Percentiles rank a stretch among this genome's conserved stretches.
phyloP scores from a whole-genome alignment of 2,797 vertebrate genomes.

The Lithobates pipiens region DNA sequence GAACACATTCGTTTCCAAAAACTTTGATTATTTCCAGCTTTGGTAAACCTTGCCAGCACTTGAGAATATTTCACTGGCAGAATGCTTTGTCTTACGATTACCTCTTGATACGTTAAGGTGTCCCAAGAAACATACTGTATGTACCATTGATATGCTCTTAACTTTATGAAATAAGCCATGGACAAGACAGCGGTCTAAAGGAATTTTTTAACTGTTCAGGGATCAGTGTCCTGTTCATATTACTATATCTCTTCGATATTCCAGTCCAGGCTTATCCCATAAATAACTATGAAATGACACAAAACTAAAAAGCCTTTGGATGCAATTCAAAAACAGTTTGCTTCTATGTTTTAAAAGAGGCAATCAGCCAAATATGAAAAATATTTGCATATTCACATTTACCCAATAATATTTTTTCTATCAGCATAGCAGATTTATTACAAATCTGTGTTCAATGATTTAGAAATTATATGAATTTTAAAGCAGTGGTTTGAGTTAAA shows the following conservation, averaged over 20 bases:
- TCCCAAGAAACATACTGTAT: not conserved
- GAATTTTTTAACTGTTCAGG: not conserved
- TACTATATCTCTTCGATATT: not conserved
- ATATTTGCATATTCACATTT: not conserved
- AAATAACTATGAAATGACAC: not conserved
- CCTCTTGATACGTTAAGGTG: not conserved
- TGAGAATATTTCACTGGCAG: conserved; percentile 30
- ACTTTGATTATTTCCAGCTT: conserved; percentile 45
- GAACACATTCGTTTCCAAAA: conserved; percentile 7
- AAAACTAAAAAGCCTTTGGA: not conserved
- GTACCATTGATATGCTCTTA: not conserved
- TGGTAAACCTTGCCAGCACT: conserved; percentile 12
- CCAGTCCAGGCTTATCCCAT: not conserved
- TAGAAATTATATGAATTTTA: too few species aligned
- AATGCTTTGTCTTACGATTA: conserved; percentile 16
- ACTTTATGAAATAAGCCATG: not conserved
- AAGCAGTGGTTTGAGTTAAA: too few species aligned
- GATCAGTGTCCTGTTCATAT: not conserved
- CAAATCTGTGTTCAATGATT: too few species aligned
- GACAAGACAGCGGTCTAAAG: not conserved
- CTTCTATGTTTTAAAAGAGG: not conserved
- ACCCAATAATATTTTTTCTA: not conserved
- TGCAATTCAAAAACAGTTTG: not conserved
- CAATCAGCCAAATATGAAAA: not conserved
- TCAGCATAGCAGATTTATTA: too few species aligned